phyloP scores from a whole-genome alignment of 1,140 invertebrate species.

The Gonioctena quinquepunctata region DNA sequence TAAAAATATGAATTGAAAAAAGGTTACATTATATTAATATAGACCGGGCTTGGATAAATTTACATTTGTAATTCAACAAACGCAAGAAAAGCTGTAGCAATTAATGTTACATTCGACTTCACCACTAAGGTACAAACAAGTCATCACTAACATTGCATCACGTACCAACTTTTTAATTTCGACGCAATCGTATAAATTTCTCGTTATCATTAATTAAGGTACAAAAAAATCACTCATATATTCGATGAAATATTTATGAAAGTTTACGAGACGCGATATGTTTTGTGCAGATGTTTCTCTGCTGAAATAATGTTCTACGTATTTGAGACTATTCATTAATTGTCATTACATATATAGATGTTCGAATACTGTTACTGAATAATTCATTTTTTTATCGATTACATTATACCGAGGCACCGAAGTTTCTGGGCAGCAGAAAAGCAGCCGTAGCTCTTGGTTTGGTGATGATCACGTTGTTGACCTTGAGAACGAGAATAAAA shows the following conservation, averaged over 20 bases:
- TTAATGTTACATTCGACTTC: constrained; percentile 29
- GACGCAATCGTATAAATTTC: constrained; percentile 18
- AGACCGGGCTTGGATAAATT: too few species aligned
- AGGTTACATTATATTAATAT: too few species aligned
- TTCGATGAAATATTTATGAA: constrained; percentile 32
- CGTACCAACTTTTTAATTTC: constrained; percentile 22
- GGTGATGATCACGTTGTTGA: background rate
- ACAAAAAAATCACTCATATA: constrained; percentile 24
- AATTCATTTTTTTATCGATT: background rate
- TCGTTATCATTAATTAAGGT: constrained; percentile 34
- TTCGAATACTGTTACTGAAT: background rate
- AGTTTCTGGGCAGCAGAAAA: too few species aligned
- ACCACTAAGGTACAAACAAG: constrained; percentile 28
- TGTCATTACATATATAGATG: constrained; percentile 18
- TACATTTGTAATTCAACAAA: constrained; percentile 28
- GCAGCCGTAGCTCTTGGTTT: too few species aligned
- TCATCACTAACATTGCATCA: constrained; percentile 28
- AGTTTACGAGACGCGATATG: constrained; percentile 11
- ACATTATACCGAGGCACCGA: background rate
- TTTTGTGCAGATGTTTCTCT: constrained; percentile 12
- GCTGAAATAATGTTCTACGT: background rate
- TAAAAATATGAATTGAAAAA: too few species aligned
- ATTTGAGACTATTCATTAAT: background rate
- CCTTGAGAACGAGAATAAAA: background rate
- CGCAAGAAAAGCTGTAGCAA: constrained; percentile 28